Base-by-base conservation (phyloP, 2,797 vertebrate genomes). In the Pygocentrus nattereri region DNA sequence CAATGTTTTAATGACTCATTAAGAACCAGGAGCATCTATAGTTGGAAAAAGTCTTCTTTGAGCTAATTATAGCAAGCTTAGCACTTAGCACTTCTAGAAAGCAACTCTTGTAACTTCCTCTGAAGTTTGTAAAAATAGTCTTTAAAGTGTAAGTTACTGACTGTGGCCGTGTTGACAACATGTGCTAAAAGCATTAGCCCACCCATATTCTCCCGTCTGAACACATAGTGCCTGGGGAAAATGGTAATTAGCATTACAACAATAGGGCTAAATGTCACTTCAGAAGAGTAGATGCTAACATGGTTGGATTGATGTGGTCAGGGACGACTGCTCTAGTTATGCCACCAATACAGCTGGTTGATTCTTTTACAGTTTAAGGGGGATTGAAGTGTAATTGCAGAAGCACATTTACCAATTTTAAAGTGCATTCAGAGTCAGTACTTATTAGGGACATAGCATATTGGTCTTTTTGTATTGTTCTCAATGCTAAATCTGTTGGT, bases 171-270 rank as follows among this genome's bases (percentile, higher is more conserved):
- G 76, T 73, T 58, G 72, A 31, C 44, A 59, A 68, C 81, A 85
- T 81, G 65, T 84, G 83, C 73, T 81, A 41, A 74, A 84, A 76
- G 79, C 76, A 74, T 76, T 74, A 25, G 69, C 58, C 62, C 68
- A 34, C 31, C 62, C 23, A 41, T 59, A 18, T 18, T 68, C 49
- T 56, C 70, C 59, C 64, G 61, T 78, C 54, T 25, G 44, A 50
- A 67, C 68, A 54, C 74, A 74, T 44, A 30, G 88, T 88, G 85
- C 86, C 88, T 90, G 86, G 85, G 84, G 84, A 85, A 85, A 90
- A 84, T 56, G 12, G 71, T 67, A 82, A 90, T 95, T 94, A 94
- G 90, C 94, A 94, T 94, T 91, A 90, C 91, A 94, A 94, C 93
- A 86, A 90, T 81, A 27, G 23, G 25, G 25, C 58, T 27, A 88